phyloP scores from a whole-genome alignment of 1,140 invertebrate species.

The Dendrolimus kikuchii region DNA sequence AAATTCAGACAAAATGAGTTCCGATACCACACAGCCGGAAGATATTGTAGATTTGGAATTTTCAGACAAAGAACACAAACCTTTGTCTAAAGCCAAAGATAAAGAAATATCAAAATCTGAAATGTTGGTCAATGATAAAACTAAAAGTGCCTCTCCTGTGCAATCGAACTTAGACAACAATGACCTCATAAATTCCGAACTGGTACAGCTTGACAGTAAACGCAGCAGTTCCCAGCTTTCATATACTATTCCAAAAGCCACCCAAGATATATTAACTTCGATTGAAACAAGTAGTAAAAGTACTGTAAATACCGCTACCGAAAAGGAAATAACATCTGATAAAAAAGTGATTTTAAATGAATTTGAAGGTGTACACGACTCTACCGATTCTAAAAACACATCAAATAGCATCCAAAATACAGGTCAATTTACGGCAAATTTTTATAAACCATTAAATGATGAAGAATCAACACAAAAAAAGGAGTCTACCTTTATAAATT shows the following conservation, averaged over 20 bases:
- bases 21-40: conserved; percentile 9
- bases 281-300: background rate
- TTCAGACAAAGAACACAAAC: conserved; percentile 29
- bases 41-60: conserved; percentile 33
- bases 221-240: no score
- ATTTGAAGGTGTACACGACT: no score
- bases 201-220: no score
- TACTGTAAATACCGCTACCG: background rate
- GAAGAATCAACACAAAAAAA: conserved; percentile 2
- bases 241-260: no score
- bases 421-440: conserved; percentile 25
- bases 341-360: background rate
- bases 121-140: no score
- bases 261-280: background rate
- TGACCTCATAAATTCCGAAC: no score
- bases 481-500: background rate
- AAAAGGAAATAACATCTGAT: background rate
- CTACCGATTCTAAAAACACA: no score
- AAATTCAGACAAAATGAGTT: conserved; percentile 34
- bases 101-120: background rate
- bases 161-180: no score
- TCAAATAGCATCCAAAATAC: background rate
- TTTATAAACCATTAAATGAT: conserved; percentile 31
- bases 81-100: no score
- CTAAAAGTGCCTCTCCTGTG: no score